phyloP scores from a whole-genome alignment of 2,113 vertebrate species.

The Ochotona curzoniae region DNA sequence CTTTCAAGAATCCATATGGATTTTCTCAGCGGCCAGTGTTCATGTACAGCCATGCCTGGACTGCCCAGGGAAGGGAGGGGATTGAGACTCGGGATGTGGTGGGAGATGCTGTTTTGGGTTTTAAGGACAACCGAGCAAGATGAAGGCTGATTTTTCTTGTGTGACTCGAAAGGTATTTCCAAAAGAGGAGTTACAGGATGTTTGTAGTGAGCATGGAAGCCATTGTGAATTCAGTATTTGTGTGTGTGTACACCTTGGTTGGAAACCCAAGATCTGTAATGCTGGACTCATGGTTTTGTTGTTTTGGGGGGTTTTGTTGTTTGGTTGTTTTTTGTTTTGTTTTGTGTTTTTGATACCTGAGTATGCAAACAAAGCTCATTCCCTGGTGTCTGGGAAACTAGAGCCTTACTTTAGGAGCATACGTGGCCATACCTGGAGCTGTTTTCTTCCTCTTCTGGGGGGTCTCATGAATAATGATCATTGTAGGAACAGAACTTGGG shows the following conservation, averaged over 20 bases:
- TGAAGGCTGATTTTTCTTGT: not conserved
- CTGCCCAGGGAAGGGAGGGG: no score
- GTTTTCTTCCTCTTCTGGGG: not conserved
- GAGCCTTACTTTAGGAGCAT: not conserved
- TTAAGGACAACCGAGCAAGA: conserved; percentile 22
- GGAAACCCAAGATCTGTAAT: not conserved
- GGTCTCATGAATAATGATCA: conserved; percentile 43
- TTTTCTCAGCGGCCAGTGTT: not conserved
- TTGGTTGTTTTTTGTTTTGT: no score
- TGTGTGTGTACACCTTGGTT: not conserved
- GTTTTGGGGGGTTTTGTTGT: not conserved
- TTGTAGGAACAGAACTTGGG: conserved; percentile 43
- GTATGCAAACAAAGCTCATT: not conserved
- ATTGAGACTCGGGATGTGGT: not conserved
- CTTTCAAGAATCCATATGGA: not conserved
- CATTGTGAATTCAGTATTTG: conserved; percentile 14
- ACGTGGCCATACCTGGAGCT: not conserved
- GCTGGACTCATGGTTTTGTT: not conserved
- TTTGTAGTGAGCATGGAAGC: not conserved
- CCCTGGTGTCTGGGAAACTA: not conserved
- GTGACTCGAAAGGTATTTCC: conserved; percentile 44
- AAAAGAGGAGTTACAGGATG: not conserved
- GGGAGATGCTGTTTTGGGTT: not conserved
- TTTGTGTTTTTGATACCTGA: no score
- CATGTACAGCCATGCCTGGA: not conserved